Evolutionary conservation across 2,888 invertebrate species (phyloP).

Genomic region (Tenthredo mesomela): DNA sequence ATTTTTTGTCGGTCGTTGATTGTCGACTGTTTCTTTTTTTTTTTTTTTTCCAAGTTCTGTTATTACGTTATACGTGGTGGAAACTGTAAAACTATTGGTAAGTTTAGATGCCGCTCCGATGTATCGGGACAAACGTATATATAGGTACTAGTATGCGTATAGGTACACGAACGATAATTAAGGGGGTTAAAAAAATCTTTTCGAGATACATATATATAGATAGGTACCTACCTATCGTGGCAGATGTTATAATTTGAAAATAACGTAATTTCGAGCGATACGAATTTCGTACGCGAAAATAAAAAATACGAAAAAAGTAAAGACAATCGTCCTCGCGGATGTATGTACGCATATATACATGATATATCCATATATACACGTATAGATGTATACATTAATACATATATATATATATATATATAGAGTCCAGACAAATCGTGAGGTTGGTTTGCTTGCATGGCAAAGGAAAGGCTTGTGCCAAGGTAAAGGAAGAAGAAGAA

Average conservation of each 20-base stretch:
- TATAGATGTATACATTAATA: background rate
- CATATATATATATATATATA: background rate
- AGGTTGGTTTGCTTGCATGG: constrained; percentile 1
- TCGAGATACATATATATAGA: background rate
- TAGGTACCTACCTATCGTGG: background rate
- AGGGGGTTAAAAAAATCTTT: constrained; percentile 10
- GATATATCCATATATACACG: background rate
- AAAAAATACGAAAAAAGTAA: background rate
- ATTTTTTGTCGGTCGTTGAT: constrained; percentile 45
- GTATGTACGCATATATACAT: too few relatives aligned
- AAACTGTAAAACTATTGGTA: constrained; percentile 61
- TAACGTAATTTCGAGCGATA: constrained; percentile 58
- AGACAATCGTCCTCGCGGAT: constrained; percentile 1
- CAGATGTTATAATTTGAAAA: constrained; percentile 75
- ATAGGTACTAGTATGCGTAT: background rate
- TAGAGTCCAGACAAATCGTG: constrained; percentile 54
- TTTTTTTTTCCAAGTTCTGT: background rate
- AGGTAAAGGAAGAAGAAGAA: constrained; percentile 52
- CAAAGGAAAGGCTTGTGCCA: constrained; percentile 53
- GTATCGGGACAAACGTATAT: background rate
- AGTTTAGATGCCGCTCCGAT: background rate
- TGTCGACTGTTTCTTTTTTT: constrained; percentile 50
- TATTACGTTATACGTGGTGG: constrained; percentile 55
- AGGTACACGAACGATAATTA: constrained; percentile 38
- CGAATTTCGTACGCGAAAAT: background rate